phyloP scores from a whole-genome alignment of 1,140 invertebrate genomes.

The Temnothorax nylanderi region DNA sequence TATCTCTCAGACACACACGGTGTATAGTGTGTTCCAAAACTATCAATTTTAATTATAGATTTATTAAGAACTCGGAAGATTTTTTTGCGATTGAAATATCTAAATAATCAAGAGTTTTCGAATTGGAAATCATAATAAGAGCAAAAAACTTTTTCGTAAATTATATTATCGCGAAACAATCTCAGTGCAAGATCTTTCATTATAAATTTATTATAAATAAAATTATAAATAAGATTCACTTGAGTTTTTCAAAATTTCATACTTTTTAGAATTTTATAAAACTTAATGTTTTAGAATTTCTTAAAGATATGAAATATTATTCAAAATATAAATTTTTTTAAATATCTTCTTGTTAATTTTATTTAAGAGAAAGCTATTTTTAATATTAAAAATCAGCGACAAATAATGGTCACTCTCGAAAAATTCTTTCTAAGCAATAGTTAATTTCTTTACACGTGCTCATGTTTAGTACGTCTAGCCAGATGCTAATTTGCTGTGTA shows the following conservation, averaged over 20 bases:
- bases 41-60: not conserved
- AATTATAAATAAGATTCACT: not conserved
- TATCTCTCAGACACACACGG: not conserved
- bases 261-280: not conserved
- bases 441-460: not conserved
- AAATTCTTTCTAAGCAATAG: not conserved
- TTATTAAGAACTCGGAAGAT: not conserved
- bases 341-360: not conserved
- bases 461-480: not conserved
- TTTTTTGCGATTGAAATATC: not conserved
- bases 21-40: not conserved
- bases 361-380: not conserved
- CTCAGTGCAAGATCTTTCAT: not conserved
- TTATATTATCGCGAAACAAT: not conserved
- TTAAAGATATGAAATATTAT: not conserved
- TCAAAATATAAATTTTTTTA: not conserved
- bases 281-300: not conserved
- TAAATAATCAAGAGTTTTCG: not conserved
- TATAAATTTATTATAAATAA: not conserved
- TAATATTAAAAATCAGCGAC: not conserved
- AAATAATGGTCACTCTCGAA: not conserved
- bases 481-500: constrained; percentile 17
- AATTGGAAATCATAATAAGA: not conserved
- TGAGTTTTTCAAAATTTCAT: not conserved
- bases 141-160: not conserved